Percentiles rank a stretch among this genome's conserved stretches.
Evolutionary conservation across 2,888 invertebrate species (phyloP).

Genomic region (Lepidochrysops patricia): DNA sequence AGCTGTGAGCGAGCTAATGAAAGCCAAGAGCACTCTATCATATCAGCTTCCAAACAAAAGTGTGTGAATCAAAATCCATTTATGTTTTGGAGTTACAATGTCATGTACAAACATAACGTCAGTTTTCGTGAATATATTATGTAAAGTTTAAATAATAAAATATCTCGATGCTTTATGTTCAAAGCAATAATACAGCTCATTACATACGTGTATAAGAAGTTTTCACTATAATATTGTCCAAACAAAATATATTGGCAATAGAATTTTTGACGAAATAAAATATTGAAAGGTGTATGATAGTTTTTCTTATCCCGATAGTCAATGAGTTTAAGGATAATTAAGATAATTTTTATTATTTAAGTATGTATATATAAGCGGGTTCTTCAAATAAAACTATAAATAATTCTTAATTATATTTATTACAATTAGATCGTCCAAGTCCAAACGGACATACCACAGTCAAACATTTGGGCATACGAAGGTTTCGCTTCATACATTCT

Average conservation of each 20-base stretch:
- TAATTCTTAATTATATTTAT: neutral
- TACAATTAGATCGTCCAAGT: neutral
- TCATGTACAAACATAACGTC: no score
- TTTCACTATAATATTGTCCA: slow-evolving; percentile 54
- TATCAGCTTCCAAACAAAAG: no score
- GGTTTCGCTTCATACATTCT: neutral
- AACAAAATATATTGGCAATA: slow-evolving; percentile 44
- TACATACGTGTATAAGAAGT: slow-evolving; percentile 41
- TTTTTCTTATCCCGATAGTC: slow-evolving; percentile 26
- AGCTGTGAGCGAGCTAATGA: no score
- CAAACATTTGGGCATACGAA: neutral
- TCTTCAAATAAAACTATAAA: neutral
- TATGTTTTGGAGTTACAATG: no score
- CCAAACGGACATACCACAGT: neutral
- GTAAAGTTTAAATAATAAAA: neutral
- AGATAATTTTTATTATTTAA: neutral
- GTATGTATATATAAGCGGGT: no score
- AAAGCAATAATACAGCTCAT: slow-evolving; percentile 25
- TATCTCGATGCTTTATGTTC: neutral
- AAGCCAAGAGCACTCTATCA: no score
- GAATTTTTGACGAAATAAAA: slow-evolving; percentile 59
- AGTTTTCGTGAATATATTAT: no score
- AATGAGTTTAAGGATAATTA: no score
- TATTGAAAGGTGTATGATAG: slow-evolving; percentile 42
- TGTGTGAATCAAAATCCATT: no score